Conservation (phyloP, 2,888 invertebrate genomes). For the Metallyticus violacea region DNA sequence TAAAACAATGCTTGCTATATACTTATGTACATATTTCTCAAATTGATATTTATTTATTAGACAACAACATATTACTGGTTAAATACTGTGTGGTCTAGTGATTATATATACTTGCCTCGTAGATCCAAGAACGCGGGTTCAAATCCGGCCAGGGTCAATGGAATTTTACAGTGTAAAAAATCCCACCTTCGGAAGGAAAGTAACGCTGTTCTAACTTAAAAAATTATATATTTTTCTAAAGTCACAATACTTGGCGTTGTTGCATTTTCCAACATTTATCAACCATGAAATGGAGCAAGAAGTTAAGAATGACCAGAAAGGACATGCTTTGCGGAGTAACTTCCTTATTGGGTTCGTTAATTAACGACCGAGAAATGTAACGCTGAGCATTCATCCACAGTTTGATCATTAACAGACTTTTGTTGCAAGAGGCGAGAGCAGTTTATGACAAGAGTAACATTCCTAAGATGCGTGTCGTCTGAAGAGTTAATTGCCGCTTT, state of each 20-base stretch:
- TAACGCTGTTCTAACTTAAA: too few relatives aligned
- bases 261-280: neutral
- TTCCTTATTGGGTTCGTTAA: neutral
- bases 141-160: too few relatives aligned
- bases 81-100: too few relatives aligned
- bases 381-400: neutral
- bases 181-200: too few relatives aligned
- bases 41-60: too few relatives aligned
- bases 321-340: neutral
- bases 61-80: too few relatives aligned
- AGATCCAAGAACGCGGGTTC: too few relatives aligned
- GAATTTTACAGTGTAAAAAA: too few relatives aligned
- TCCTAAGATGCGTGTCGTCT: neutral
- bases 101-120: too few relatives aligned
- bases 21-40: too few relatives aligned
- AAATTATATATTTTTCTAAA: neutral
- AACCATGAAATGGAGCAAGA: neutral
- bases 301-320: too few relatives aligned
- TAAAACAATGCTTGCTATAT: too few relatives aligned
- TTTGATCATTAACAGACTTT: neutral
- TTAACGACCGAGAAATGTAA: neutral
- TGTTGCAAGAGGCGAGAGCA: neutral
- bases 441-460: neutral
- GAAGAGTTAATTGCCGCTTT: neutral
- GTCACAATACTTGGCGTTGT: neutral